Percentiles rank a stretch among this genome's conserved stretches.
Evolutionary conservation across 2,113 vertebrate genomes (phyloP).

Genomic region (Aramus guarauna): DNA sequence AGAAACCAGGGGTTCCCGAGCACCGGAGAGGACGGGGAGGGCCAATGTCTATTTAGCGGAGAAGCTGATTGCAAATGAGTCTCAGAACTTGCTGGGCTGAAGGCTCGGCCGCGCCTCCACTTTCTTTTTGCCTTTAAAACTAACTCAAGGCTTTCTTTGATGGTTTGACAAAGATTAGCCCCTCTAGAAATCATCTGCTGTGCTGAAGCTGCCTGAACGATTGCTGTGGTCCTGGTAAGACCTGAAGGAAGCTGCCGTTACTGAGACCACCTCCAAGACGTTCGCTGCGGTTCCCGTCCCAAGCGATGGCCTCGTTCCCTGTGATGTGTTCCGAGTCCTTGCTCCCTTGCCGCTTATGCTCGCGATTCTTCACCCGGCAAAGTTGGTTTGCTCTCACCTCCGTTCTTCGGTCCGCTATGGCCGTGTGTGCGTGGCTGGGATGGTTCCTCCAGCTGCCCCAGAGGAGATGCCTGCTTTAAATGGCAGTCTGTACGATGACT

Average conservation of each 20-base stretch:
- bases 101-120: background rate
- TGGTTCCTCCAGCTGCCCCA: background rate
- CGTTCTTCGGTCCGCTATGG: no score
- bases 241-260: background rate
- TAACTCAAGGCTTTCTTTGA: background rate
- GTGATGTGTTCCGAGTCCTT: background rate
- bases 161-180: background rate
- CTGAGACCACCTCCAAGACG: background rate
- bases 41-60: background rate
- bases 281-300: background rate
- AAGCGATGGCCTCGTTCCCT: rapidly evolving
- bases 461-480: background rate
- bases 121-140: background rate
- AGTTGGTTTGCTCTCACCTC: background rate
- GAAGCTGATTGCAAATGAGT: background rate
- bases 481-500: background rate
- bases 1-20: background rate
- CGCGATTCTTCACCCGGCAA: background rate
- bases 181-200: background rate
- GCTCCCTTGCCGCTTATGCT: background rate
- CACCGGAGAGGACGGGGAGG: background rate
- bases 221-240: background rate
- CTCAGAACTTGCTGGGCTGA: background rate
- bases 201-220: background rate
- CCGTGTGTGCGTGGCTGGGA: background rate